Evolutionary conservation across 2,888 invertebrate genomes (phyloP), one percentile per base, ranked within the genome.

Genomic region (Drosophila atroscutellata): DNA sequence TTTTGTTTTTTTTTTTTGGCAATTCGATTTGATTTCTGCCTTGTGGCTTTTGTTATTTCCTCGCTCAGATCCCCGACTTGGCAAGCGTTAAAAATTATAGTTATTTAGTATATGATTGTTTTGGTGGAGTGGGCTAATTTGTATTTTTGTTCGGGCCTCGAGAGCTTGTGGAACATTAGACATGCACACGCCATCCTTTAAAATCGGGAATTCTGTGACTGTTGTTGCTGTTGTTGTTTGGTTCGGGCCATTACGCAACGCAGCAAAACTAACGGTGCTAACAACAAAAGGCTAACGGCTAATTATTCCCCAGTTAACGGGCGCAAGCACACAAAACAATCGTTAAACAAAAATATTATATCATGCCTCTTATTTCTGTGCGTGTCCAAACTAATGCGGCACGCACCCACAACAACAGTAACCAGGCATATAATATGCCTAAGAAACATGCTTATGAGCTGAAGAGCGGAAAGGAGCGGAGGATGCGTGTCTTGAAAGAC

Each of bases 301-400:
- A 85, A 85, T 85, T 85, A 85, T 90, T 90, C 88, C 90, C 85
- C 67, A 63, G 90, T 82, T 85, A 82, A 87, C 86, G 84, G 78
- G 63, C 77, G 51, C 67, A 32, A 55, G 77, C 81, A 74, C 89
- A 86, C 89, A 84, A 75, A 86, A 89, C 84, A 84, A 85, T 88
- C 88, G 83, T 85, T 85, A 88, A 89, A 84, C 79, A 78, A 87
- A 89, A 89, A 85, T 89, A 90, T 89, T 82, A 85, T 82, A 71
- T 76, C 74, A 64, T 67, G 73, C 63, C 60, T 26, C 63, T 57
- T 60, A 36, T 67, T 64, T 45, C 49, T 49, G 72, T 86, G 90
- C 90, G 86, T 89, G 90, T 89, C 85, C 78, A 86, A 84, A 87
- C 89, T 84, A 84, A 72, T 84, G 66, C 59, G 71, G 69, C 86